Conservation (phyloP, 2,888 invertebrate genomes). For the Siphlonurus alternatus region DNA sequence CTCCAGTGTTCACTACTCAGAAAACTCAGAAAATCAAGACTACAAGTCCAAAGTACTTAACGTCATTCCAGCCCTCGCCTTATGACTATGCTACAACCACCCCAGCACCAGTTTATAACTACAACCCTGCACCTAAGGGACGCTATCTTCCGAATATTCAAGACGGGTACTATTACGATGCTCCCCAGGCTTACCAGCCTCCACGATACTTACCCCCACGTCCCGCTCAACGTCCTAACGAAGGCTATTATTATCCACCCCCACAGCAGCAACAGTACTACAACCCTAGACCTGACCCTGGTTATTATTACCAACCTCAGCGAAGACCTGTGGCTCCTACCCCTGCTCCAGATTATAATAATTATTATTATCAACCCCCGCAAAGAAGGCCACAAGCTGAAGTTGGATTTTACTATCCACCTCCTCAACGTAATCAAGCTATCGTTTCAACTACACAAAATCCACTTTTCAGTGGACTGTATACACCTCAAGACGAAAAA, state of each 20-base stretch:
- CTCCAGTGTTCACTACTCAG: not conserved
- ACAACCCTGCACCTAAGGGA: not conserved
- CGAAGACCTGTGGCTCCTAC: not conserved
- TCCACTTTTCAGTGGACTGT: slow-evolving; percentile 17
- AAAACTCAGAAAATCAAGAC: not conserved
- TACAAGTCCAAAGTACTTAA: not conserved
- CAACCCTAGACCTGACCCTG: slow-evolving; percentile 28
- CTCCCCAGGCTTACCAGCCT: not conserved
- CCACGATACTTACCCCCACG: not conserved
- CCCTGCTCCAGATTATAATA: not conserved
- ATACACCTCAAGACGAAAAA: slow-evolving; percentile 47
- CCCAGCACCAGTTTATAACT: slow-evolving; percentile 1
- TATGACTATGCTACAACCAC: not conserved
- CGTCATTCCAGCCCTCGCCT: not conserved
- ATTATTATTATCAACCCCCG: not conserved
- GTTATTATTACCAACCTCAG: slow-evolving; percentile 26
- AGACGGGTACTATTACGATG: not conserved
- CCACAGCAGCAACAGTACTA: slow-evolving; percentile 1
- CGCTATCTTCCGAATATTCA: not conserved
- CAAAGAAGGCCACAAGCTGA: not conserved
- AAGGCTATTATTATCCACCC: not conserved
- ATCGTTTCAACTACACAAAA: not conserved
- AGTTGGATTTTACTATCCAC: not conserved
- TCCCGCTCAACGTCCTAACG: not conserved
- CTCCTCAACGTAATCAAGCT: not conserved